Evolutionary conservation across 1,140 invertebrate genomes (phyloP), one percentile per base, ranked within the genome.

Genomic region (Oedothorax gibbosus): DNA sequence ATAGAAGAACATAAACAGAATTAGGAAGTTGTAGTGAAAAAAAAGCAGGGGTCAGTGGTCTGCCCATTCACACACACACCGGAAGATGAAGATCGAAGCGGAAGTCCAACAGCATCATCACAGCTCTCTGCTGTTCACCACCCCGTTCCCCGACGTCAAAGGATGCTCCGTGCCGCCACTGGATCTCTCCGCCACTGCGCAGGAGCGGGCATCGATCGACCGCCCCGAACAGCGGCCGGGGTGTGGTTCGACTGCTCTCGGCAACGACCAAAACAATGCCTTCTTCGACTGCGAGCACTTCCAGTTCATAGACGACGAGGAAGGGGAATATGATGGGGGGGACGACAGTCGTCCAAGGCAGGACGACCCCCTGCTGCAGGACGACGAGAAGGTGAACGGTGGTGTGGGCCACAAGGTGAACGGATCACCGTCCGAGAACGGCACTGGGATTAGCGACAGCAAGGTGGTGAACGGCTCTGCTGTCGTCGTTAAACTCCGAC

Each of bases 11-110:
- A 35, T 2, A 35, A 35, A 14, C 20, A 35, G 12, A 69, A 69
- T 50, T 14, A 14, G 57, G 5, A 60, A 21, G 64, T 49, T 53
- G 12, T 1, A 71, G 69, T 51, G 69, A 71, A 51, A 71, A n/a
- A 60, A 18, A 53, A 9, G 50, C 50, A 53, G 50, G 50, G 50
- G 50, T 71, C 50, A 68, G 14, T 11, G 69, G 69, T 71, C n/a
- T 71, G 69, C 50, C 54, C 69, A 71, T 71, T 53, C 50, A 51
- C 66, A 68, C 21, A 18, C 65, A 15, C 14, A 51, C 68, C 62
- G 71, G 72, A 76, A 65, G 83, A 85, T 85, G 83, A 85, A 85
- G 83, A 77, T 85, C 73, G 83, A 85, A 64, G 51, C 83, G 83
- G 83, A 85, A 85, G 83, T 78, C 50, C 62, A 35, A 35, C 35